Conservation (phyloP, 1,140 invertebrate genomes). For the Macrosteles quadrilineatus region DNA sequence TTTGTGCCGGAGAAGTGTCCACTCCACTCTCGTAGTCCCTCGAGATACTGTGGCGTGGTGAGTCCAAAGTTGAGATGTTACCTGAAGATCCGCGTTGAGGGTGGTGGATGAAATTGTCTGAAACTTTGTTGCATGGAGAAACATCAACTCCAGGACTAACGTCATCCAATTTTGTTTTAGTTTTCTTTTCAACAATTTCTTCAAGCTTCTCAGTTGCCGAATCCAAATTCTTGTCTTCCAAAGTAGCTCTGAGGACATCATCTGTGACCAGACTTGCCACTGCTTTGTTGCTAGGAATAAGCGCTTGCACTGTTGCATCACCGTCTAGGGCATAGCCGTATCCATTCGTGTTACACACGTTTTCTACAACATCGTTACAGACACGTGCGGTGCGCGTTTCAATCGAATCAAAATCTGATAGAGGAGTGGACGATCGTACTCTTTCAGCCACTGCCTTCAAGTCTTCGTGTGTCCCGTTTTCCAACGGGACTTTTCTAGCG, state of each 20-base stretch:
- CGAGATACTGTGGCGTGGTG: neutral
- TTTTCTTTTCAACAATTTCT: neutral
- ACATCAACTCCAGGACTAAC: slow-evolving; percentile 30
- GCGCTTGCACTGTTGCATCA: neutral
- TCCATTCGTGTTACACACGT: neutral
- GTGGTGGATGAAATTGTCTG: slow-evolving; percentile 38
- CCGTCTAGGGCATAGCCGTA: neutral
- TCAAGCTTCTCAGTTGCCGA: neutral
- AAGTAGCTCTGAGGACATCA: neutral
- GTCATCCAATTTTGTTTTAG: neutral
- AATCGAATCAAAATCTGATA: neutral
- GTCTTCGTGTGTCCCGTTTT: neutral
- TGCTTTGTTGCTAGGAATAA: neutral
- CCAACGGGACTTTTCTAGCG: neutral
- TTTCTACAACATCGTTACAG: neutral
- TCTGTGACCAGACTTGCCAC: slow-evolving; percentile 6
- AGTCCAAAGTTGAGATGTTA: neutral
- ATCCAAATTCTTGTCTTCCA: slow-evolving; percentile 11
- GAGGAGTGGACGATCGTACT: neutral
- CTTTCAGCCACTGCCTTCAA: neutral
- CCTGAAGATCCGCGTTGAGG: slow-evolving; percentile 14
- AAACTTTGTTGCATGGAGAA: slow-evolving; percentile 35
- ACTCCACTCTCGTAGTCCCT: slow-evolving; percentile 35
- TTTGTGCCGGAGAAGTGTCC: slow-evolving; percentile 38
- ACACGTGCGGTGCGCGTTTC: neutral